Conservation (phyloP, 2,888 invertebrate species). For the Pachydiplax longipennis region DNA sequence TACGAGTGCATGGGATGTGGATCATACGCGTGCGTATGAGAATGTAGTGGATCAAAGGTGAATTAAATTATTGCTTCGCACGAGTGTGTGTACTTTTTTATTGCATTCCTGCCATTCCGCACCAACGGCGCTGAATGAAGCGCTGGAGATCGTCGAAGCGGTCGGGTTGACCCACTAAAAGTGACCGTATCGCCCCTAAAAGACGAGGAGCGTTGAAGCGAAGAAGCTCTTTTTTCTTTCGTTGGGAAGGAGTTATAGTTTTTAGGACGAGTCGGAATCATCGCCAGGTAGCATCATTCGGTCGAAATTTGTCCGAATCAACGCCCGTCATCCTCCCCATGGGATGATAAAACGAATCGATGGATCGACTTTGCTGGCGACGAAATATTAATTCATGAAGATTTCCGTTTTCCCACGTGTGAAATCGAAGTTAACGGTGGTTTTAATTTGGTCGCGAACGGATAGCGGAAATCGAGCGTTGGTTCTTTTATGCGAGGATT, state of each 20-base stretch:
- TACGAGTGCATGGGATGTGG: too few relatives aligned
- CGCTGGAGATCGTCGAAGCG: not conserved
- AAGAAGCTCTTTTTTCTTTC: not conserved
- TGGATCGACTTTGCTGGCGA: not conserved
- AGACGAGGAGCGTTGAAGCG: not conserved
- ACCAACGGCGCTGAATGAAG: not conserved
- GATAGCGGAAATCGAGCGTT: not conserved
- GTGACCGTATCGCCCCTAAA: not conserved
- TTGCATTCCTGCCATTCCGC: not conserved
- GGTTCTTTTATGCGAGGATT: not conserved
- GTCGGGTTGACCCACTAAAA: not conserved
- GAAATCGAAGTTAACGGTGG: not conserved
- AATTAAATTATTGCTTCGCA: not conserved
- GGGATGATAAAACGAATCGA: not conserved
- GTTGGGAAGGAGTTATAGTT: not conserved
- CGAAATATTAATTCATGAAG: not conserved
- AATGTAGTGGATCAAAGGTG: too few relatives aligned
- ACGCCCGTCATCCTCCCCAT: not conserved
- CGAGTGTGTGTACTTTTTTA: not conserved
- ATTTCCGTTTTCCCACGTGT: not conserved
- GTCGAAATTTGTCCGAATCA: not conserved
- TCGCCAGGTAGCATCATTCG: not conserved
- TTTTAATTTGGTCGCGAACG: not conserved
- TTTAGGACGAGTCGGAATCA: not conserved
- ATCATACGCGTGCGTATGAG: too few relatives aligned